phyloP scores from a whole-genome alignment of 2,113 vertebrate species.

The Gallinago jamesoni region DNA sequence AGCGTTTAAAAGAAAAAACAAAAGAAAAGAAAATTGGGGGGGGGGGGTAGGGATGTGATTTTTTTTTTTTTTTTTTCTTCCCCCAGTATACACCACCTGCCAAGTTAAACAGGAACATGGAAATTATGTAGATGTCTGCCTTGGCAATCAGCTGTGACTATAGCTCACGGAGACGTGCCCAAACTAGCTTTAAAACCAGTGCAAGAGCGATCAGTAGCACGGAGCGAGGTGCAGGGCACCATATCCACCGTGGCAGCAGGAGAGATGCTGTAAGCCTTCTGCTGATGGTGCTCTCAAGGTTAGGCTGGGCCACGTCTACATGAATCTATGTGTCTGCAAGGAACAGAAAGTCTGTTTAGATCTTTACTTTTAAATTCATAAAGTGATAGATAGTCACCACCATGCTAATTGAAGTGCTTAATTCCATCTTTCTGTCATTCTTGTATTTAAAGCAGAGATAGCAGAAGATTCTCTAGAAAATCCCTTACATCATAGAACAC shows the following conservation, averaged over 20 bases:
- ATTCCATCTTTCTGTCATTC: neutral
- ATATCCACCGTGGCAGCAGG: neutral
- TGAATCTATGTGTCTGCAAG: neutral
- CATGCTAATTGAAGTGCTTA: neutral
- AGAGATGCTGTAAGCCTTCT: neutral
- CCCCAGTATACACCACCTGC: neutral
- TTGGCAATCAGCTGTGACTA: neutral
- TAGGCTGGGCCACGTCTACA: neutral
- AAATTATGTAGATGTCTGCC: neutral
- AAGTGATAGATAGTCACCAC: neutral
- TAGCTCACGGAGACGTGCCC: neutral
- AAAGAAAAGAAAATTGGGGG: too few relatives aligned
- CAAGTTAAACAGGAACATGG: neutral
- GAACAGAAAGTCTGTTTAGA: neutral
- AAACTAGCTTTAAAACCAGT: neutral
- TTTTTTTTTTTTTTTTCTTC: too few relatives aligned
- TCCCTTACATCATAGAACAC: neutral
- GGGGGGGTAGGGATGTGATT: too few relatives aligned
- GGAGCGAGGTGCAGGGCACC: neutral
- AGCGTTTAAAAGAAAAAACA: neutral
- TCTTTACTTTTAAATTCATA: neutral
- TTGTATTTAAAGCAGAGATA: neutral
- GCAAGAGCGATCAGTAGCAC: accelerated
- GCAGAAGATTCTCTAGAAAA: neutral
- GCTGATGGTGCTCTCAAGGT: neutral